Evolutionary conservation across 1,140 invertebrate genomes (phyloP), one percentile per base, ranked within the genome.

Genomic region (Drosophila miranda): DNA sequence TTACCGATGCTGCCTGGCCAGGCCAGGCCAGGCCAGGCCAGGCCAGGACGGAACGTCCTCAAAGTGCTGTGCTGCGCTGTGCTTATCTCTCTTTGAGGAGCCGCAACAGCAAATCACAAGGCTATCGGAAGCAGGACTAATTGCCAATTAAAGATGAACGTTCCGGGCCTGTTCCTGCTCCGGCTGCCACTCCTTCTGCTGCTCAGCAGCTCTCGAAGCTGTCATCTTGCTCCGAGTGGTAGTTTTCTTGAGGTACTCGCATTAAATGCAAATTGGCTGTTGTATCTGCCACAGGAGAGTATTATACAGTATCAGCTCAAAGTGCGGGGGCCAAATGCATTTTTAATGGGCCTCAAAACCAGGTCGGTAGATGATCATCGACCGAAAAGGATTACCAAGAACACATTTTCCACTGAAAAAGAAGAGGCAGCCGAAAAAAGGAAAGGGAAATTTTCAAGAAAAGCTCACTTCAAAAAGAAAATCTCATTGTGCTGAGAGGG

Each of bases 61-160:
- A 50, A 68, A 62, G 66, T 26, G 23, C 23, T 26, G 23, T 26
- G 23, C 23, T 26, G 23, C 4, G 6, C 28, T 51, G 8, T 42
- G 53, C 67, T 72, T 62, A 56, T 78, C 52, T 43, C 64, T 67
- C 34, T 38, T 23, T n/a, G 19, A 38, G 11, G 13, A 43, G 23
- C 28, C 4, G 3, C 11, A 2, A 2, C 30, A n/a, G 14, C 8
- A 84, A 80, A 86, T 84, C 77, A 75, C 76, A 73, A 79, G 80
- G 76, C 66, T 84, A 84, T 84, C 81, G 86, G 34, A 38, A 38
- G 11, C 69, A 48, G 52, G 72, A 48, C 80, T 84, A 84, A 84
- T 84, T 84, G 80, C 44, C 80, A 84, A 86, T 84, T 84, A 86
- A 86, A 84, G 76, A 76, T 69, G 69, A 83, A 79, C 79, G 50